Conservation (phyloP, 2,113 vertebrate species). For the Phaetusa simplex region DNA sequence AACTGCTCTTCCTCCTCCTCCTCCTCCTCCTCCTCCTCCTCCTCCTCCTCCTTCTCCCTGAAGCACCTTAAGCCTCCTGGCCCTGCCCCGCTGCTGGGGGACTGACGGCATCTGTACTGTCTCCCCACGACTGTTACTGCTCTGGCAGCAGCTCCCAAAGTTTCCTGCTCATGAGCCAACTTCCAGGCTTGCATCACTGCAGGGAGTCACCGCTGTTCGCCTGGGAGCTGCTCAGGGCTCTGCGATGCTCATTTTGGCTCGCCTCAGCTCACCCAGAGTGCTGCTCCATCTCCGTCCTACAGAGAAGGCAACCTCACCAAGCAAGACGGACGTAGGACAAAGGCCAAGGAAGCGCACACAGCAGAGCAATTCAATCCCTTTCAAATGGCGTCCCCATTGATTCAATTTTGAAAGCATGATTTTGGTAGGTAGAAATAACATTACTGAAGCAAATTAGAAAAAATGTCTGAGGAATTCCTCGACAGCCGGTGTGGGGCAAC, state of each 20-base stretch:
- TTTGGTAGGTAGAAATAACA: background rate
- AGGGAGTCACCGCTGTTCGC: background rate
- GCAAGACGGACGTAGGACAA: rapidly evolving
- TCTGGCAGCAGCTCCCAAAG: background rate
- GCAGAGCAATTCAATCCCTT: background rate
- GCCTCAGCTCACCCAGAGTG: background rate
- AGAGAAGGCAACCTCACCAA: background rate
- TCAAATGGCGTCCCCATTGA: background rate
- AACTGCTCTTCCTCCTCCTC: background rate
- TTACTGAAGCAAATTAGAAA: background rate
- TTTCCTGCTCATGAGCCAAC: background rate
- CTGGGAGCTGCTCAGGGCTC: background rate
- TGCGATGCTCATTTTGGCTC: background rate
- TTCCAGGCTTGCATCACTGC: background rate
- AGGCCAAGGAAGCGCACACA: background rate
- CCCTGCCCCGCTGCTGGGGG: background rate
- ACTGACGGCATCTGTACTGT: background rate
- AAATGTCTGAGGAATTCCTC: background rate
- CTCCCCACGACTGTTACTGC: background rate
- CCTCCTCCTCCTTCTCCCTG: background rate
- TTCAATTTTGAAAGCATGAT: background rate
- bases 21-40: background rate
- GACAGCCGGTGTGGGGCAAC: background rate
- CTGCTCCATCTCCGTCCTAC: background rate
- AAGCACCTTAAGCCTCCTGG: background rate